A percentile compares a stretch with the other conserved stretches of the same genome.
These are phyloP conservation scores for Phylloscopus collybita DNA, from an alignment of 2,797 vertebrate genomes.

Conservation along the genomic window DNA sequence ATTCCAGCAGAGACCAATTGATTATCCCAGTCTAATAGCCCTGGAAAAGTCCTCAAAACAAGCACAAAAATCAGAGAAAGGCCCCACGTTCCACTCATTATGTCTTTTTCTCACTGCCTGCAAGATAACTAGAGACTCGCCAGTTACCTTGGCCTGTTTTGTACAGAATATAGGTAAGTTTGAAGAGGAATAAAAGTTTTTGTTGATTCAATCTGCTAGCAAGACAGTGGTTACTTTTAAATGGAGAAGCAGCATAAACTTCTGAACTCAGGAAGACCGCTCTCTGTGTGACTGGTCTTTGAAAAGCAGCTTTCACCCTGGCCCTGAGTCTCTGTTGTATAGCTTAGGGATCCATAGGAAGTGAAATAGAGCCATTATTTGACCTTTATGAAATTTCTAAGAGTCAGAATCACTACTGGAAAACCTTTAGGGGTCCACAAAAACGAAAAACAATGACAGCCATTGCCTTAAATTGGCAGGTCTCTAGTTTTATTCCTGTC, in stretches of 20 bases:
- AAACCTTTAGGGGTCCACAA: neutral
- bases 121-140: neutral
- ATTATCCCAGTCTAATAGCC: neutral
- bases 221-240: neutral
- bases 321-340: neutral
- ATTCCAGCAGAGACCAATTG: neutral
- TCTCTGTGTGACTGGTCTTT: neutral
- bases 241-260: neutral
- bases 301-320: neutral
- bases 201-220: neutral
- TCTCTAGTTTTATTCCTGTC: neutral
- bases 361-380: neutral
- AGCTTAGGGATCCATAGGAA: neutral
- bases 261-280: neutral
- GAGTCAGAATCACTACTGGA: neutral
- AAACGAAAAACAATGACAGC: neutral
- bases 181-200: neutral
- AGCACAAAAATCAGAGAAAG: neutral
- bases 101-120: neutral
- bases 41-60: neutral
- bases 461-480: neutral
- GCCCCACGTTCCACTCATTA: neutral
- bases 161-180: neutral
- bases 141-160: neutral
- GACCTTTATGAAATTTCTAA: neutral